Evolutionary conservation across 2,888 invertebrate genomes (phyloP).

Genomic region (Torymus texanus): DNA sequence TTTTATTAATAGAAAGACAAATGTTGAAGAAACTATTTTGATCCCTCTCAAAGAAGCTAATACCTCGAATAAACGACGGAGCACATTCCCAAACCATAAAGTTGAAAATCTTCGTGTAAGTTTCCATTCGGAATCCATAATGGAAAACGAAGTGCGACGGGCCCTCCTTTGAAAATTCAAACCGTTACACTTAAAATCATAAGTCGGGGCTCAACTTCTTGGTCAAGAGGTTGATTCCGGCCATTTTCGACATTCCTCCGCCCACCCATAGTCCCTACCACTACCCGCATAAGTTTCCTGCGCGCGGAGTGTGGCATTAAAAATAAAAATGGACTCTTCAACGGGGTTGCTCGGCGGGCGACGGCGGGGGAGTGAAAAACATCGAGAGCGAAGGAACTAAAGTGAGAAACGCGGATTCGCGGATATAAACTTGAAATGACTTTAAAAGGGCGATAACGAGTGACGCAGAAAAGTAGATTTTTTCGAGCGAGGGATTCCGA

Average conservation of each 20-base stretch:
- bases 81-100: too few species aligned
- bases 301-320: slow-evolving; percentile 8
- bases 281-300: neutral
- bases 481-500: slow-evolving; percentile 51
- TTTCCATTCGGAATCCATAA: too few species aligned
- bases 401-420: slow-evolving; percentile 25
- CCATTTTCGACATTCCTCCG: slow-evolving; percentile 5
- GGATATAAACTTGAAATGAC: slow-evolving; percentile 52
- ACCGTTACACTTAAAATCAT: slow-evolving; percentile 4
- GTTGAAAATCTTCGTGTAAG: too few species aligned
- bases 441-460: slow-evolving; percentile 55
- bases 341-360: neutral
- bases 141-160: neutral
- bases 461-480: slow-evolving; percentile 53
- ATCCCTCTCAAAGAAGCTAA: too few species aligned
- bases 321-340: slow-evolving; percentile 36
- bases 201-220: neutral
- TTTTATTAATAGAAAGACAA: too few species aligned
- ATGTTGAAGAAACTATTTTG: too few species aligned
- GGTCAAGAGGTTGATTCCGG: neutral
- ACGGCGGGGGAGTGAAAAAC: neutral
- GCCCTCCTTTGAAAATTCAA: neutral
- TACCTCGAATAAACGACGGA: too few species aligned
- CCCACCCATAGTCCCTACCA: too few species aligned
- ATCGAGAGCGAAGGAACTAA: neutral